Base-by-base conservation (phyloP, 2,888 invertebrate genomes). In the Meiosimyza platycephala region DNA sequence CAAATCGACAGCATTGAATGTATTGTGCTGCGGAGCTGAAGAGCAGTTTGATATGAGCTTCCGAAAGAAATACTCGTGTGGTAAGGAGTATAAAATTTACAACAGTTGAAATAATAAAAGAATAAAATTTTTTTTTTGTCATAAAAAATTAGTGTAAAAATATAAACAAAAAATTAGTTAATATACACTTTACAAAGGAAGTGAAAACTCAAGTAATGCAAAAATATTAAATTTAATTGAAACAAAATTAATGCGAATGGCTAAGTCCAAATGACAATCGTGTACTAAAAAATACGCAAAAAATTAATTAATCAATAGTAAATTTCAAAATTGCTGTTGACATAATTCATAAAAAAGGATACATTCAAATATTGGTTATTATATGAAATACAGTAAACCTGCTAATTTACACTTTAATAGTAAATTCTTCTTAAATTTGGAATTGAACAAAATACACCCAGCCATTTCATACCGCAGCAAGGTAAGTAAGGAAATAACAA, bases 201-300 rank as follows among this genome's bases (percentile, higher is more conserved):
- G 12, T 28, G 13, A 22, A 22, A 13, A 15, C 12, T 22, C n/a
- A 28, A 54, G 12, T 50, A 52, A n/a, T 65, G 59, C 52, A 52
- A 52, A 67, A 59, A 22, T 67, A 48, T 68, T 55, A 13, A 13
- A 13, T 57, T 71, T 72, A 3, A 18, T 40, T 48, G 22, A 64
- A 63, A 33, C 70, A 73, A 65, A 70, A 60, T 63, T 65, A 70
- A 40, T 70, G 15, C 69, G 73, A 63, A 47, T 48, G 65, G 70
- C 63, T 59, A 65, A 69, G 33, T 74, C 65, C 28, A 63, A 48
- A 48, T 72, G 33, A 59, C 48, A 47, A 13, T n/a, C 22, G 15
- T 22, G 12, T 40, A 48, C 1, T 5, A 15, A 7, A 15, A 50
- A 66, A 54, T 64, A 65, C 57, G n/a, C 22, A n/a, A 16, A 51